Evolutionary conservation across 2,888 invertebrate species (phyloP), one percentile per base, ranked within the genome.

Genomic region (Cepaea hortensis): DNA sequence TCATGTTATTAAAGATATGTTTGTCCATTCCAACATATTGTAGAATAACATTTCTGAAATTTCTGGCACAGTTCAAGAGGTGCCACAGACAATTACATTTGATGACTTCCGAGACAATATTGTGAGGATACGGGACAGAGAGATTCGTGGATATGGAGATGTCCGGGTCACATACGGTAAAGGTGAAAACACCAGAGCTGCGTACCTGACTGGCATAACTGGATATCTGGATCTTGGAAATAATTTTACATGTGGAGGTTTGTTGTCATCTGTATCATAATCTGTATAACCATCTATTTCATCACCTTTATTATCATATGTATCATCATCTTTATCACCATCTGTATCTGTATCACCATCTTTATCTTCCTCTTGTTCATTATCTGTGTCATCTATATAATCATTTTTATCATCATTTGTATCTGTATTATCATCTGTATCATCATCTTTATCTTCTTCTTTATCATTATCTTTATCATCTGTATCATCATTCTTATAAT

Each of bases 221-320:
- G 93, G 94, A 88, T 94, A 93, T 88, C 89, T 94, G 18, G 92
- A 94, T 89, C 87, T 93, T 4, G 94, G 93, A 7, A 89, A 90
- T 9, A 91, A 93, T 82, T 89, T 93, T 68, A 91, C 93, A 7
- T 94, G 94, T 86, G 88, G 88, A 1, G 94, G 94, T 70, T 90
- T 92, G 89, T 89, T 93, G 46, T 15, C 23, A 62, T 7, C 35
- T 3, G 20, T 23, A 73, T n/a, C 11, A n/a, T 7, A 3, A 73
- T 5, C 11, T 35, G 35, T 35, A 35, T 70, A 1, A 20, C n/a
- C 15, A 15, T 70, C 15, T 20, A n/a, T 70, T 20, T 20, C n/a
- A n/a, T 20, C 35, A 35, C 2, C 65, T 13, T 65, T 9, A 18
- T 35, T 65, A 18, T 65, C 18, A 13, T 65, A 9, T 13, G 9